phyloP scores from a whole-genome alignment of 1,140 invertebrate genomes.

The Zaprionus taronus region DNA sequence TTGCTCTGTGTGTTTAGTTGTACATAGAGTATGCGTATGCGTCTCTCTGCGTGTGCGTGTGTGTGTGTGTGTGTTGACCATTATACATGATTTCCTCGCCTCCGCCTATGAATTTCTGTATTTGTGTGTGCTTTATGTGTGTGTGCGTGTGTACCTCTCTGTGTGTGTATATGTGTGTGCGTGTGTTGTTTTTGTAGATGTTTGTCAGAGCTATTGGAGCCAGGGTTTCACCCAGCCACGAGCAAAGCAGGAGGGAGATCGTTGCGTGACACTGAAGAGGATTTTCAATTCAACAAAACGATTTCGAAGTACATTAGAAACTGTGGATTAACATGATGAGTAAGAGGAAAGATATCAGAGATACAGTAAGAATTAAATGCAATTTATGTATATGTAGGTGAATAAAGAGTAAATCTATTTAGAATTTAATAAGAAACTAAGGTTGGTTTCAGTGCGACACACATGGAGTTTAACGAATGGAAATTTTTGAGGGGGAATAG shows the following conservation, averaged over 20 bases:
- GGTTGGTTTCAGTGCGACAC: background rate
- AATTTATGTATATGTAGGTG: constrained; percentile 7
- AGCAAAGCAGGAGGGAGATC: constrained; percentile 41
- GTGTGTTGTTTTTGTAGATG: constrained; percentile 53
- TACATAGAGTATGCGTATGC: constrained; percentile 44
- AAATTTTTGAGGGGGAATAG: no score
- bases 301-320: constrained; percentile 73
- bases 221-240: background rate
- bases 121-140: constrained; percentile 37
- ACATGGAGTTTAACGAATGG: no score
- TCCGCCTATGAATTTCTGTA: constrained; percentile 7
- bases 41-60: constrained; percentile 38
- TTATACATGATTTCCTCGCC: constrained; percentile 45
- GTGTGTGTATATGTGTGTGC: constrained; percentile 34
- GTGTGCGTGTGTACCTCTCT: constrained; percentile 29
- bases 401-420: background rate
- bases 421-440: background rate
- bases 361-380: background rate
- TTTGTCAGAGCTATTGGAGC: constrained; percentile 55
- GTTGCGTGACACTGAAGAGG: constrained; percentile 60
- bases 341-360: constrained; percentile 4
- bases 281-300: constrained; percentile 80
- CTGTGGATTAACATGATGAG: constrained; percentile 50
- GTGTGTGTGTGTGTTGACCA: constrained; percentile 61
- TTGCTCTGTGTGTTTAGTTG: constrained; percentile 35